Evolutionary conservation across 2,888 invertebrate species (phyloP), one percentile per base, ranked within the genome.

Genomic region (Pilophorus perplexus): DNA sequence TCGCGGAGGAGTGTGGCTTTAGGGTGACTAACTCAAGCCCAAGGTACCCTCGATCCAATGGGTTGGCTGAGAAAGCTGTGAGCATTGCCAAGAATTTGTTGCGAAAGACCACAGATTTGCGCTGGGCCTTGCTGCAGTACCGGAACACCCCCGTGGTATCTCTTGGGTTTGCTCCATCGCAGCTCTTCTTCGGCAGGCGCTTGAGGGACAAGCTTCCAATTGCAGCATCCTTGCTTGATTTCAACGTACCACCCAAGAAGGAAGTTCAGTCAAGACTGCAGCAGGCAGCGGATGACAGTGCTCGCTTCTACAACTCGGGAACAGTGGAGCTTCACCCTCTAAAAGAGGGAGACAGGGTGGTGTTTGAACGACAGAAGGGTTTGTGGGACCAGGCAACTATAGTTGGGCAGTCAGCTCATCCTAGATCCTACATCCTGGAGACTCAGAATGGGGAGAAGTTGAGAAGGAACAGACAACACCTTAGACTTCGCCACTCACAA

Each of bases 21-120:
- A 3, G n/a, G 27, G 44, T 60, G 3, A 44, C 25, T 14, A 6
- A 22, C 23, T 60, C 60, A 12, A 60, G 60, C 60, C 60, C 60
- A 4, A 59, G 37, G 23, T 40, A 18, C n/a, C n/a, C n/a, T n/a
- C n/a, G n/a, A n/a, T n/a, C n/a, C n/a, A n/a, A n/a, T 44, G 23
- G 44, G 1, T 18, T 40, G 12, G 42, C 44, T n/a, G 60, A 44
- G 16, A 60, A 60, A 18, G 60, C 60, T 60, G 60, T 60, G 25
- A 25, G 42, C 42, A 44, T 60, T 2, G 60, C 60, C 3, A 60
- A 60, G 16, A 23, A 44, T 16, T 14, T 44, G 27, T 44, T 60
- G 1, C 2, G 44, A 6, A 60, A 60, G 27, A 44, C 20, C 16
- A 3, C 8, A 18, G 60, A 60, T 16, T 5, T 44, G 10, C 27